Percentiles rank a stretch among this genome's conserved stretches.
Evolutionary conservation across 2,113 vertebrate species (phyloP).

Genomic region (Oriolus oriolus): DNA sequence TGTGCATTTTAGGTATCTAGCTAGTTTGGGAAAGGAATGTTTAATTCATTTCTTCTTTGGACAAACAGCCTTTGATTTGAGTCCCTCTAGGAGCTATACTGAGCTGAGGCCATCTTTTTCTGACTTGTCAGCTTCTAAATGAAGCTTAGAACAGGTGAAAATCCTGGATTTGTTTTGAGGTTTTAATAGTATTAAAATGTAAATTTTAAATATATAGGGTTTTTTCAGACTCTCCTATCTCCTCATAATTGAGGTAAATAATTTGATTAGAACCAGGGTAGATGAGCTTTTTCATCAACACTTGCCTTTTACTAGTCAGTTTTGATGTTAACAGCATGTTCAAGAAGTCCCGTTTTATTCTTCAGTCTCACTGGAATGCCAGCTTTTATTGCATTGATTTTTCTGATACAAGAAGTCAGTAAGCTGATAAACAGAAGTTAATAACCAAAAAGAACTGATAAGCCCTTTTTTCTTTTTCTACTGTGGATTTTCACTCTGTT

Average conservation of each 20-base stretch:
- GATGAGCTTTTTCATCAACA: neutral
- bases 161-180: neutral
- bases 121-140: neutral
- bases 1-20: neutral
- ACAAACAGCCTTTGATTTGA: neutral
- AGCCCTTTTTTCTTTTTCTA: neutral
- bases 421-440: neutral
- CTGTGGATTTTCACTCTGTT: neutral
- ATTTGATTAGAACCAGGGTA: neutral
- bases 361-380: neutral
- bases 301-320: neutral
- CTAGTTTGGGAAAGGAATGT: neutral
- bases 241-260: neutral
- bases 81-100: neutral
- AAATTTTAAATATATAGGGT: neutral
- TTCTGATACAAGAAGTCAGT: neutral
- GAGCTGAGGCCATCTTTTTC: neutral
- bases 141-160: neutral
- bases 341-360: neutral
- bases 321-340: neutral
- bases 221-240: neutral
- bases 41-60: neutral
- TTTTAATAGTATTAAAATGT: neutral
- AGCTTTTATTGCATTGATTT: neutral
- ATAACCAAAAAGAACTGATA: neutral